Percentiles rank a stretch among this genome's conserved stretches.
phyloP scores from a whole-genome alignment of 2,888 invertebrate species.

The Apantesis nais region DNA sequence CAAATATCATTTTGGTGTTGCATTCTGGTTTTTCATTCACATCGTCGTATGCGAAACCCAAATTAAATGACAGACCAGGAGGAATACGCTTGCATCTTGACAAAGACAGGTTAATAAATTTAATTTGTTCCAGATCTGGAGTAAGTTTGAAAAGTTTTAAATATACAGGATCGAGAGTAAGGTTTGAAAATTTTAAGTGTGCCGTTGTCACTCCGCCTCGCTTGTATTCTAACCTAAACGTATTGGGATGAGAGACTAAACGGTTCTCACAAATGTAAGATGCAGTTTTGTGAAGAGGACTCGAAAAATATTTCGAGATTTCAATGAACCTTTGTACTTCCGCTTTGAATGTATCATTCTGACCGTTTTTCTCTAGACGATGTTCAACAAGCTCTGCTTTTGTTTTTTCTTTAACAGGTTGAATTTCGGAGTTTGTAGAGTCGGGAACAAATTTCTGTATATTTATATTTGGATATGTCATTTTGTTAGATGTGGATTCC shows the following conservation, averaged over 20 bases:
- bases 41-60: conserved; percentile 73
- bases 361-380: conserved; percentile 43
- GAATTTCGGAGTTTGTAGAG: conserved; percentile 33
- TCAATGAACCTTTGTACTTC: conserved; percentile 75
- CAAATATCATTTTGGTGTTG: conserved; percentile 73
- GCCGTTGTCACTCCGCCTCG: conserved; percentile 67
- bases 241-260: conserved; percentile 70
- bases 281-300: conserved; percentile 72
- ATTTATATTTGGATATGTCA: conserved; percentile 20
- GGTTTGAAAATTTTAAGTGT: conserved; percentile 71
- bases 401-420: conserved; percentile 56
- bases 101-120: conserved; percentile 69
- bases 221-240: conserved; percentile 67
- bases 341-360: conserved; percentile 58
- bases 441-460: conserved; percentile 23
- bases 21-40: conserved; percentile 65
- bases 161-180: conserved; percentile 72
- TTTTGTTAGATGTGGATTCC: conserved; percentile 31
- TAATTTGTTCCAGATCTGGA: conserved; percentile 74
- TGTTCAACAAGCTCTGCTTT: conserved; percentile 55
- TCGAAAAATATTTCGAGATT: conserved; percentile 78
- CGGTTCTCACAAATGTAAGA: conserved; percentile 73
- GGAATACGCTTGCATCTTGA: conserved; percentile 73
- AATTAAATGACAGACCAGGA: conserved; percentile 71
- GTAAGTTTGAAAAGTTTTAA: conserved; percentile 72